These are phyloP conservation scores for Bellardia bayeri DNA, from an alignment of 2,888 invertebrate genomes.

Conservation along the genomic window DNA sequence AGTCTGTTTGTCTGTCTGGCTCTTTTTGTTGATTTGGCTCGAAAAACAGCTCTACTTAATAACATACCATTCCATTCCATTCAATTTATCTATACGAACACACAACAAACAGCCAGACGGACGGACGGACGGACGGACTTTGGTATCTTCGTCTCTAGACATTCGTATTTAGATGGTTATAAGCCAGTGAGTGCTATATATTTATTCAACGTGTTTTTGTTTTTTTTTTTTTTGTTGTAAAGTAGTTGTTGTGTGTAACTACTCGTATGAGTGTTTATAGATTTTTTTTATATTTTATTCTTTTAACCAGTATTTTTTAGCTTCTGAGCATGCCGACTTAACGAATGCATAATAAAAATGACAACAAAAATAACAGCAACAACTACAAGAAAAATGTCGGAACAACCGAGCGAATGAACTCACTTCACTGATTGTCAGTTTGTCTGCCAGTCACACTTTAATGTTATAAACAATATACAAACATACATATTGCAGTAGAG, in stretches of 20 bases:
- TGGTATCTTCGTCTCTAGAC: constrained; percentile 42
- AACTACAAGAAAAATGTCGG: constrained; percentile 26
- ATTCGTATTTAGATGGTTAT: constrained; percentile 4
- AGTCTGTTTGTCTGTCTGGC: constrained; percentile 50
- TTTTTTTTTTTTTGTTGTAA: constrained; percentile 21
- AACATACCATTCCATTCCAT: constrained; percentile 66
- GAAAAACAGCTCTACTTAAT: constrained; percentile 66
- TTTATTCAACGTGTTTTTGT: constrained; percentile 53
- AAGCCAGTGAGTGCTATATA: constrained; percentile 10
- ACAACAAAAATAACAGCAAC: constrained; percentile 33
- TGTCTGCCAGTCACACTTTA: constrained; percentile 68
- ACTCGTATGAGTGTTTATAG: constrained; percentile 51
- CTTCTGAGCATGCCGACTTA: constrained; percentile 72
- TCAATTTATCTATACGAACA: constrained; percentile 55
- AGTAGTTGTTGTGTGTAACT: constrained; percentile 53
- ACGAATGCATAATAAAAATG: constrained; percentile 65
- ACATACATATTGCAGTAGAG: not conserved
- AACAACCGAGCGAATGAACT: constrained; percentile 45
- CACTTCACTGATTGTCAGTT: constrained; percentile 58
- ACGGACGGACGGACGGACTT: constrained; percentile 33
- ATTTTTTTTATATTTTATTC: constrained; percentile 51
- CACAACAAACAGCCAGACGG: constrained; percentile 28
- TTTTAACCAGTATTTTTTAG: constrained; percentile 69
- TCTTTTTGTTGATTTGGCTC: constrained; percentile 60
- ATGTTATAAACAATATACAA: constrained; percentile 21